Evolutionary conservation across 2,797 vertebrate genomes (phyloP), one percentile per base, ranked within the genome.

Genomic region (Aldrovandia affinis): DNA sequence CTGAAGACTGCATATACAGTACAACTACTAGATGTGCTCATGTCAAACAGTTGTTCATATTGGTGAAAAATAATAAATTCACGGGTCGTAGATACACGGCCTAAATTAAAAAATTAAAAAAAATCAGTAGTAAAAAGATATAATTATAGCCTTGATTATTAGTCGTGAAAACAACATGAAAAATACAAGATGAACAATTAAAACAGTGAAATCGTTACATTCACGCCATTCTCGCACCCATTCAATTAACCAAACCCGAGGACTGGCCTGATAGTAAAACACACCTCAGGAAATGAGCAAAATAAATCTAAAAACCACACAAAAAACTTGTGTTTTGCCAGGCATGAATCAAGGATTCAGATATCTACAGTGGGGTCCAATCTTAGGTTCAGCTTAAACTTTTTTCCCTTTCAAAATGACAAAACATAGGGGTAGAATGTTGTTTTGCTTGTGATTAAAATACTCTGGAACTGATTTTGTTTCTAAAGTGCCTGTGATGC

Each of bases 241-340:
- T 89, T 90, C 61, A 88, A 90, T 91, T 88, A 84, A 92, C 91
- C 90, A 92, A 93, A 92, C 90, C 90, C 89, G 91, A 89, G 87
- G 90, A 90, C 89, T 88, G 85, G 86, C 86, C 89, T 90, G 89
- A 91, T 88, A 88, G 90, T 88, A 88, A 86, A 89, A 92, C 86
- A 91, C 87, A 89, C 89, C 50, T 57, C 55, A 39, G 5, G 20
- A 77, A 90, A 90, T 33, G 91, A 89, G 91, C 83, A 57, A 92
- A 92, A 79, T 82, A 20, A 88, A 88, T 85, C 83, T 89, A 52
- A 89, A 87, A 81, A 78, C 70, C 50, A 65, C 30, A 77, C 18
- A n/a, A n/a, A 75, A 47, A 70, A 70, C 68, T 8, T n/a, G 36
- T 20, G 20, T 70, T 70, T 47, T n/a, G 22, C n/a, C 73, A 77